Evolutionary conservation across 1,140 invertebrate species (phyloP).

Genomic region (Drosophila punjabiensis): DNA sequence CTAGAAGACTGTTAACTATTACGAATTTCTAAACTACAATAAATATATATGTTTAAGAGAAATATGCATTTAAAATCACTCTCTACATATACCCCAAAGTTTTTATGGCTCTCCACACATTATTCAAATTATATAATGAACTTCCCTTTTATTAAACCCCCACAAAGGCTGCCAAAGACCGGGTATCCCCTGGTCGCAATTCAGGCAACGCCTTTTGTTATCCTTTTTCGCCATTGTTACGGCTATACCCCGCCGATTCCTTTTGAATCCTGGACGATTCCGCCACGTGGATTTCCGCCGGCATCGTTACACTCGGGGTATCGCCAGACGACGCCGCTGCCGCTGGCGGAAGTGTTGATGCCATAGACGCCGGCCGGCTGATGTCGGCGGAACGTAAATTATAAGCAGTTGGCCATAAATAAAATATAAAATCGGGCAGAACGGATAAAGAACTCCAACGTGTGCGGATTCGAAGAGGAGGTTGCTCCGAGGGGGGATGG

Average conservation of each 20-base stretch:
- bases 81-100: not conserved
- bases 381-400: conserved; percentile 47
- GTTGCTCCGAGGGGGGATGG: not conserved
- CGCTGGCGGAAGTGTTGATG: conserved; percentile 66
- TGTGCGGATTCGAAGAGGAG: conserved; percentile 1
- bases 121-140: conserved; percentile 6
- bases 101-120: not conserved
- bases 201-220: conserved; percentile 1
- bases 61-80: not conserved
- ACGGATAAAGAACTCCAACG: conserved; percentile 36
- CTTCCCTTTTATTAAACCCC: not conserved
- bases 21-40: not conserved
- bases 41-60: not conserved
- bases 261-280: conserved; percentile 47
- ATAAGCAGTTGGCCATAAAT: conserved; percentile 57
- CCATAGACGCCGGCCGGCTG: conserved; percentile 65
- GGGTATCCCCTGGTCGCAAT: conserved; percentile 30
- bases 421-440: conserved; percentile 31
- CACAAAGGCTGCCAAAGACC: not conserved
- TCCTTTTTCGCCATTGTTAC: conserved; percentile 25
- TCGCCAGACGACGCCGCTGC: conserved; percentile 60
- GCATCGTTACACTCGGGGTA: conserved; percentile 67
- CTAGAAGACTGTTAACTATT: not conserved
- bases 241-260: conserved; percentile 28
- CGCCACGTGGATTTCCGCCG: conserved; percentile 72